A percentile compares a stretch with the other conserved stretches of the same genome.
Evolutionary conservation across 2,888 invertebrate genomes (phyloP).

Genomic region (Hypselothyrea guttata): DNA sequence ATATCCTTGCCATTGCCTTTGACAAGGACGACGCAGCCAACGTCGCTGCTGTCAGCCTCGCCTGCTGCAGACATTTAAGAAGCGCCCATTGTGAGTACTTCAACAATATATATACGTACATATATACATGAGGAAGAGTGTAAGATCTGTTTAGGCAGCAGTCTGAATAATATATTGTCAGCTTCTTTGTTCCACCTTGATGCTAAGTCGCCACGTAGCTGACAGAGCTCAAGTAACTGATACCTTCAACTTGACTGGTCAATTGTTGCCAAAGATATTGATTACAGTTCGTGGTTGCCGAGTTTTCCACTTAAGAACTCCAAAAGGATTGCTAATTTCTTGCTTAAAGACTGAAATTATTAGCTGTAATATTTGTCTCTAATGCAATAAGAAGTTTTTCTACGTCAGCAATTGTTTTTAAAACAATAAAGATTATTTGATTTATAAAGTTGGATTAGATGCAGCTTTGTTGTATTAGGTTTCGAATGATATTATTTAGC

Average conservation of each 20-base stretch:
- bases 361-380: no score
- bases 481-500: no score
- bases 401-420: no score
- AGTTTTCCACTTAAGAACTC: no score
- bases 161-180: slow-evolving; percentile 63
- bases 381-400: no score
- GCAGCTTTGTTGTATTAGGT: no score
- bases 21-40: slow-evolving; percentile 49
- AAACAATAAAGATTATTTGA: no score
- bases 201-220: no score
- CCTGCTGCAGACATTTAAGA: slow-evolving; percentile 76
- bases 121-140: slow-evolving; percentile 8
- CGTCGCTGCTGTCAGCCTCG: slow-evolving; percentile 50
- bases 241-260: slow-evolving; percentile 37
- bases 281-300: no score
- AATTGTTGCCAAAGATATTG: slow-evolving; percentile 24
- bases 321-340: no score
- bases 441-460: no score
- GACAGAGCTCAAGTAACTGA: slow-evolving; percentile 23
- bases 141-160: slow-evolving; percentile 23
- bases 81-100: slow-evolving; percentile 72
- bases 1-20: slow-evolving; percentile 70
- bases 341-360: no score
- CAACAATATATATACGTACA: slow-evolving; percentile 22
- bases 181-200: slow-evolving; percentile 54